A percentile compares a stretch with the other conserved stretches of the same genome.
These are phyloP conservation scores for Nycticorax nycticorax DNA, from an alignment of 2,113 vertebrate genomes.

Conservation along the genomic window DNA sequence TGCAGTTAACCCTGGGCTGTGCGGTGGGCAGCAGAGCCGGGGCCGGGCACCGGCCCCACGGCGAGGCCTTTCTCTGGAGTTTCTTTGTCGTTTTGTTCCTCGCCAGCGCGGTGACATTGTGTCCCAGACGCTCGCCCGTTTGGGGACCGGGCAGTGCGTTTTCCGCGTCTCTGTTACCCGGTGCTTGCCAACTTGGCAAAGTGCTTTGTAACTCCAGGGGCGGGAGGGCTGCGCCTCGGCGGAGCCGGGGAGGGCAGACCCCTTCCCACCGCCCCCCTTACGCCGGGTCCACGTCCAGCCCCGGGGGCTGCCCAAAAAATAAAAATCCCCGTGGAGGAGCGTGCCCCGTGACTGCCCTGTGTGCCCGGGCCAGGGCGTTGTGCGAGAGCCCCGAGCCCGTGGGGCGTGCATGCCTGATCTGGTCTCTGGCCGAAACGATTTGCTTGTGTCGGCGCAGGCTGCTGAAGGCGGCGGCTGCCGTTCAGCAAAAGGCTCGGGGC, in stretches of 20 bases:
- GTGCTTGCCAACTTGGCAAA: neutral
- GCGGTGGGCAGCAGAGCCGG: neutral
- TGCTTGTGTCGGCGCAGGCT: neutral
- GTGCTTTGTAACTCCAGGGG: neutral
- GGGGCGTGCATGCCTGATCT: neutral
- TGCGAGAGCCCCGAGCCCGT: neutral
- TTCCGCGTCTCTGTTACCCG: neutral
- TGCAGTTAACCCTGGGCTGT: neutral
- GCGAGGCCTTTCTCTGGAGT: neutral
- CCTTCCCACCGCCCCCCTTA: neutral
- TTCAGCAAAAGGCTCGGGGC: neutral
- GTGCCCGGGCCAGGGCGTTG: neutral
- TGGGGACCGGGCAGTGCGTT: neutral
- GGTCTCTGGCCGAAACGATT: neutral
- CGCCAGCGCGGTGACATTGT: neutral
- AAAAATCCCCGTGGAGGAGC: fast-evolving
- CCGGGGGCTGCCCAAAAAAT: fast-evolving
- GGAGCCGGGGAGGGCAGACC: too few relatives aligned
- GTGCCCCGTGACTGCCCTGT: neutral
- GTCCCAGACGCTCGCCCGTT: neutral
- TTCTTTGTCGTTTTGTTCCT: neutral
- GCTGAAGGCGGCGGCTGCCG: neutral
- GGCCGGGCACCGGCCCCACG: neutral
- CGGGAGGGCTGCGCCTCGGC: neutral
- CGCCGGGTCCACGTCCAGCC: fast-evolving